Base-by-base conservation (phyloP, 2,113 vertebrate species). In the Coturnix japonica region DNA sequence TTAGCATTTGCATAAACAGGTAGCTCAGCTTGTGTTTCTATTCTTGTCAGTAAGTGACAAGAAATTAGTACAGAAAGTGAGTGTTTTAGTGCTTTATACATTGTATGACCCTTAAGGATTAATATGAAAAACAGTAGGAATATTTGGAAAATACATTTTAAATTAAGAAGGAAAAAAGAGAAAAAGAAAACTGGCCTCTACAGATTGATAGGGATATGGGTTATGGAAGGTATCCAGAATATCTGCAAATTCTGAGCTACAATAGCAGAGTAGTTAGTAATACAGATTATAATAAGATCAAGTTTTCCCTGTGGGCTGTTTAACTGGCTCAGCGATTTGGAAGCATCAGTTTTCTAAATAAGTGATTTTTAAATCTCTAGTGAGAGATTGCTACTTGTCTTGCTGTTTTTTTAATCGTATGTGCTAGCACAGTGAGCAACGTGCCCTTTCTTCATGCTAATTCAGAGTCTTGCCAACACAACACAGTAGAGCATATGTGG, bases 341-440 rank as follows among this genome's bases (percentile, higher is more conserved):
- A 97, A 92, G 94, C 77, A 85, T 46, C 14, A 4, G 16, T 87
- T 93, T 95, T 87, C 69, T 86, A 91, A 95, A 96, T 92, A 97
- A 97, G 95, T 71, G 82, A 63, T 37, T 94, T 95, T 95, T 89
- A 86, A 78, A 85, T 86, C 65, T 86, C 78, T 74, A 49, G 30
- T 93, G 80, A 85, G 26, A 39, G 63, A 81, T 79, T 94, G 74
- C 83, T 95, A 73, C 92, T 92, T 85, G 63, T 69, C 79, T 89
- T 57, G 23, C 71, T 72, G 28, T 75, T 86, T 91, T 63, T 85
- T 91, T 91, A 89, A 94, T 91, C 93, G 89, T 56, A 78, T 75
- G 59, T 91, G 35, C 72, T 74, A 65, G 74, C 54, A 74, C 80
- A 92, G 73, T 91, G 79, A 95, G 70, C 85, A 92, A n/a, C 56